Evolutionary conservation across 2,113 vertebrate species (phyloP), one percentile per base, ranked within the genome.

Genomic region (Dissostichus mawsoni): DNA sequence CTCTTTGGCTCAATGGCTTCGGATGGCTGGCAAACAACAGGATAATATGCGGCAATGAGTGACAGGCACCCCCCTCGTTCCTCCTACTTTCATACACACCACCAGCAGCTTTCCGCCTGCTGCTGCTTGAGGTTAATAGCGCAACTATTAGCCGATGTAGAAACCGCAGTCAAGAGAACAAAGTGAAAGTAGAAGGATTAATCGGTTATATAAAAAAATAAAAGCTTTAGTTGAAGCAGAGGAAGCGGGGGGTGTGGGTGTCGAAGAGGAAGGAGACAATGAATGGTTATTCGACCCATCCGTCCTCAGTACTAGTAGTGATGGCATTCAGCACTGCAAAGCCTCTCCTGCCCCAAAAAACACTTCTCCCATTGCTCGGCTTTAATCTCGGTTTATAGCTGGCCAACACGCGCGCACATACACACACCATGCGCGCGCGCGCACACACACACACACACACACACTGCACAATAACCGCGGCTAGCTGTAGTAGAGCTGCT

Each of bases 21-120:
- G 80, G 71, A 66, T 70, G 65, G 55, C 69, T 75, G 83, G 69
- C 76, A 81, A 86, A 88, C 85, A 86, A 71, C 69, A 69, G 74
- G 69, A 78, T 84, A 76, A 79, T 89, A 90, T 91, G 87, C 87
- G 80, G 83, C 88, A 90, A 3, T 87, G 81, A 91, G 74, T 88
- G 90, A 87, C 89, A 89, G 66, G 36, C 82, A 62, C 5, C 36
- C 76, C 45, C 63, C 6, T 20, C 25, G 13, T 11, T 10, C 53
- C 36, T 18, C 25, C 36, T 12, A 41, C 78, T 45, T 29, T 4
- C 52, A 17, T n/a, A 59, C 53, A 61, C 56, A 47, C 58, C 66
- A 66, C 18, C 71, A 29, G 33, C 69, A 44, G 78, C 71, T 83
- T 55, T 29, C 52, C 63, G 36, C 18, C 52, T 14, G 62, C 62